Evolutionary conservation across 2,797 vertebrate species (phyloP), one percentile per base, ranked within the genome.

Genomic region (Tokudaia tokunoshimensis): DNA sequence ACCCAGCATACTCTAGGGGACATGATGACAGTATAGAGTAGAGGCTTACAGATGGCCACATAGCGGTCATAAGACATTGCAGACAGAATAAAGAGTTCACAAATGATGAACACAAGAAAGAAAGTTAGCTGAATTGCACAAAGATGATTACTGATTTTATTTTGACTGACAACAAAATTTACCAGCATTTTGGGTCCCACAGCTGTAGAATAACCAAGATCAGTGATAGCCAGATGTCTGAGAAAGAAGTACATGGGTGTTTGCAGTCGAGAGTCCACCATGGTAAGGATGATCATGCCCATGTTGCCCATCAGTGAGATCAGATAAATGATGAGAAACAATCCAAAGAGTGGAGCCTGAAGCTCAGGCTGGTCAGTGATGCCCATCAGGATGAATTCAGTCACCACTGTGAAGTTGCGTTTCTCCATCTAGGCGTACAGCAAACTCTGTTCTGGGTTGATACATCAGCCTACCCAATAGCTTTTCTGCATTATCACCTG

Each of bases 381-480:
- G 44, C 97, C 96, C 14, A 80, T n/a, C 8, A 97, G 50, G 75
- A 98, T 82, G 78, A 98, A 98, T 3, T 93, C 96, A 19, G 12
- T 84, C 83, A 80, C 2, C 3, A 55, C 0, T 0, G 37, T 96
- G 76, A 78, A 57, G 11, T 82, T 96, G 11, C 31, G 3, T 9
- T 72, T 92, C 2, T 92, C 63, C 89, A 78, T 94, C 8, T 13
- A 8, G n/a, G 2, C 4, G n/a, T 31, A 24, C 1, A 10, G 65
- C 6, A 44, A 74, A 70, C 44, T 14, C 19, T 89, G 2, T 55
- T 55, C 24, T 85, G 12, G 29, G 78, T 0, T 78, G 74, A 91
- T 3, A 89, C 3, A 86, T 63, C 20, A 63, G 31, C 22, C 24
- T 24, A 89, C 1, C 4, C 19, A 79, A 26, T 63, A 79, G 17